Evolutionary conservation across 2,888 invertebrate genomes (phyloP), one percentile per base, ranked within the genome.

Genomic region (Tetrapedia diversipes): DNA sequence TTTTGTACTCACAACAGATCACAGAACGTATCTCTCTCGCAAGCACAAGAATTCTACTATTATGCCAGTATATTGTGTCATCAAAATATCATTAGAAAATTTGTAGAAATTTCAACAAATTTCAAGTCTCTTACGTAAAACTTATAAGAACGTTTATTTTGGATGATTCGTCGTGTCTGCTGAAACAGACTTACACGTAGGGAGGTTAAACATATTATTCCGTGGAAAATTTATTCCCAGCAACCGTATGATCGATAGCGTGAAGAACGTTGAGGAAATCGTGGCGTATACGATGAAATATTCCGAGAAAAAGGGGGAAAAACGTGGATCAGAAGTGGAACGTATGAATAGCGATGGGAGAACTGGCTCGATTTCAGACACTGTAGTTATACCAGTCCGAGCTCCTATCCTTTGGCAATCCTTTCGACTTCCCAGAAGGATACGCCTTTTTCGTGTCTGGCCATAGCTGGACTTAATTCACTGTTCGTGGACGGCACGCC

Each of bases 361-460:
- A 70, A 60, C 78, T 75, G 83, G 61, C 77, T 72, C 60, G 37
- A 51, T 77, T 78, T 83, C 80, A 83, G 72, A 78, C 70, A 80
- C 71, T 61, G 76, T 76, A 72, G 69, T 66, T 45, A 73, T 59
- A 54, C 53, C 24, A 59, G 61, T 41, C 41, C 56, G 16, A 11
- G 4, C 16, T 53, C 53, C 37, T 49, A 73, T 80, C 70, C 83
- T 83, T 83, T 80, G 76, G 70, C 67, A 77, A 76, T 70, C 71
- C 71, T 83, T 75, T 76, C 76, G 49, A 72, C 75, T 66, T 79
- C 69, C 60, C 56, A 49, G 64, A 64, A 75, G 76, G 83, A 63
- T 73, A 83, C 83, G 83, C 83, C 83, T 83, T 83, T 83, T 83
- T 77, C 83, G 68, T 78, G 83, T 83, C 70, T 66, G 76, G 45